Conservation (phyloP, 1,140 invertebrate genomes). For the Copidosoma floridanum region DNA sequence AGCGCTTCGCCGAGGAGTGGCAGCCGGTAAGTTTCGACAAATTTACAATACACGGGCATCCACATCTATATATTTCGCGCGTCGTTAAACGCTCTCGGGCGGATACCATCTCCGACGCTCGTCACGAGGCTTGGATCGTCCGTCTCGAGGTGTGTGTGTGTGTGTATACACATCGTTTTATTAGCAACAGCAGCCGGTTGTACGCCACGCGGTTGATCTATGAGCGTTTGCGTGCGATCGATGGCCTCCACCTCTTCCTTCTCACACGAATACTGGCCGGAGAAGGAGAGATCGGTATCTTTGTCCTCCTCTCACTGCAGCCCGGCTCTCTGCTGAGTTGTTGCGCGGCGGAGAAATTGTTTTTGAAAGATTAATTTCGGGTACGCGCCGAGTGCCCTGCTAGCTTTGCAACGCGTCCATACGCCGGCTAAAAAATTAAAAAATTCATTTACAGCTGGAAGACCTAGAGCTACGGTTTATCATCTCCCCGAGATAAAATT, state of each 20-base stretch:
- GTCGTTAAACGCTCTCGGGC: conserved; percentile 35
- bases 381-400: no score
- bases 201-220: conserved; percentile 18
- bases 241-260: not conserved
- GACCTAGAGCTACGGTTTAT: no score
- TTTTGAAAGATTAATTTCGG: conserved; percentile 20
- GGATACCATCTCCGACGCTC: conserved; percentile 36
- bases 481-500: no score
- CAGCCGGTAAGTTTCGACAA: no score
- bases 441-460: no score
- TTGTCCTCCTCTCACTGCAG: conserved; percentile 11
- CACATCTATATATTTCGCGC: conserved; percentile 11
- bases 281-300: not conserved
- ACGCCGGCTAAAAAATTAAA: no score
- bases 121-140: conserved; percentile 27
- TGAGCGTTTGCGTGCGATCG: conserved; percentile 15
- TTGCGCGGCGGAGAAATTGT: not conserved
- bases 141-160: no score
- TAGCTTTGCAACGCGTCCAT: no score
- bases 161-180: conserved; percentile 15
- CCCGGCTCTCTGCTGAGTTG: not conserved
- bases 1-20: conserved; percentile 28
- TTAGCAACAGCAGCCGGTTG: conserved; percentile 6
- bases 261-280: not conserved
- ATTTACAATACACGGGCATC: no score